Evolutionary conservation across 2,888 invertebrate genomes (phyloP).

Genomic region (Anoplius nigerrimus): DNA sequence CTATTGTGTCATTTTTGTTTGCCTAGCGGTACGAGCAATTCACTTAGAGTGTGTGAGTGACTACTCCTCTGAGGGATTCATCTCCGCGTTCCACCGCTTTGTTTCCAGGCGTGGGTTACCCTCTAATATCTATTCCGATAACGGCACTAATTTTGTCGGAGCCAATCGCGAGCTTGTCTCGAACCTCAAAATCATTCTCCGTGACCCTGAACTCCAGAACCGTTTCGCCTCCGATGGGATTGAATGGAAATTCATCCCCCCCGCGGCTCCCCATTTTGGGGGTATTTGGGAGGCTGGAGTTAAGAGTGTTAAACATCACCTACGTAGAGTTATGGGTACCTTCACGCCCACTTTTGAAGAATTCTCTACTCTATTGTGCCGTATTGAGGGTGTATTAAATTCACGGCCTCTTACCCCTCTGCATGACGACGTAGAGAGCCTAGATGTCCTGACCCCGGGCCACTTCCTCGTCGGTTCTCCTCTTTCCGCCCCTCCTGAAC

Average conservation of each 20-base stretch:
- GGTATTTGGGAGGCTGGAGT: constrained; percentile 17
- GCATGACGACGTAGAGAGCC: constrained; percentile 5
- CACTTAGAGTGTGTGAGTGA: too few species aligned
- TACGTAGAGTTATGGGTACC: background rate
- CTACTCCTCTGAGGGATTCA: too few species aligned
- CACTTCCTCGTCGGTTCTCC: constrained; percentile 12
- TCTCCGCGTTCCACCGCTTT: too few species aligned
- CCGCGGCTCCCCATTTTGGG: constrained; percentile 12
- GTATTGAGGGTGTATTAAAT: too few species aligned
- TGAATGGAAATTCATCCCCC: constrained; percentile 5
- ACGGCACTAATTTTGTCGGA: constrained; percentile 5
- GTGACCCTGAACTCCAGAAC: background rate
- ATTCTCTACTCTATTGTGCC: constrained; percentile 3
- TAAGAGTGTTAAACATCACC: constrained; percentile 15
- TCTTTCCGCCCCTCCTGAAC: too few species aligned
- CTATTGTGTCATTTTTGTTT: too few species aligned
- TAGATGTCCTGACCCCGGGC: too few species aligned
- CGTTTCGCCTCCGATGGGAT: background rate
- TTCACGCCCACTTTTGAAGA: constrained; percentile 10
- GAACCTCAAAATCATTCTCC: background rate
- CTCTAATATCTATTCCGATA: background rate
- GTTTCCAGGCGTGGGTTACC: too few species aligned
- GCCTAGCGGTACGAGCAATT: too few species aligned
- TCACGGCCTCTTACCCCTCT: too few species aligned
- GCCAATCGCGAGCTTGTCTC: background rate